Evolutionary conservation across 2,888 invertebrate genomes (phyloP), one percentile per base, ranked within the genome.

Genomic region (Xestia ashworthii): DNA sequence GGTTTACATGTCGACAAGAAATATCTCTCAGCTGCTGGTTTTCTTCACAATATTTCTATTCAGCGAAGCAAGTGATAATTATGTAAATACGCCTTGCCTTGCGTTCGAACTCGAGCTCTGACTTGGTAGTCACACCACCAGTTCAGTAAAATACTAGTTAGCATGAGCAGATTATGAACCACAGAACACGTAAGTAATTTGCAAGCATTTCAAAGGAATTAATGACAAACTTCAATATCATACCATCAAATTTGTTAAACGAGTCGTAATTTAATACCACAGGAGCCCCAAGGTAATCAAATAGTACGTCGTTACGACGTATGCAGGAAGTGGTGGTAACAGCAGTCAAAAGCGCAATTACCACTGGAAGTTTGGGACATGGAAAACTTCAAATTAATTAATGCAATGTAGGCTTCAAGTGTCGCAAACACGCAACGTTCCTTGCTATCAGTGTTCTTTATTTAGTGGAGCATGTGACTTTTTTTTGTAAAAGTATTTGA

Each of bases 301-400:
- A 81, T 83, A 89, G 81, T 86, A 87, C 81, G 90, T 89, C 78
- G 89, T 91, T 76, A 83, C 78, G 64, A 73, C 72, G 78, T 75
- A 91, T 84, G 78, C 78, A 81, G 81, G 84, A 85, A 84, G 81
- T 81, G 75, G 65, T 46, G 77, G 76, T 73, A 93, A 92, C 91
- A 88, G 92, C 89, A 87, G 90, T 89, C 89, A 91, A 92, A 92
- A 93, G 89, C 89, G 90, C 93, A 94, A 95, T 95, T 94, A 95
- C 91, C 93, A 91, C 90, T 90, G 89, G 88, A 93, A 93, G 90
- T 93, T 93, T 85, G 90, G 87, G 82, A 90, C 89, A 81, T 89
- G 90, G 92, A 92, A 91, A 94, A 91, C 89, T 91, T 92, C 91
- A 93, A 94, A 95, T 95, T 95, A 94, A 95, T 94, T 93, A 94